Evolutionary conservation across 2,888 invertebrate species (phyloP), one percentile per base, ranked within the genome.

Genomic region (Hermaeophaga mercurialis): DNA sequence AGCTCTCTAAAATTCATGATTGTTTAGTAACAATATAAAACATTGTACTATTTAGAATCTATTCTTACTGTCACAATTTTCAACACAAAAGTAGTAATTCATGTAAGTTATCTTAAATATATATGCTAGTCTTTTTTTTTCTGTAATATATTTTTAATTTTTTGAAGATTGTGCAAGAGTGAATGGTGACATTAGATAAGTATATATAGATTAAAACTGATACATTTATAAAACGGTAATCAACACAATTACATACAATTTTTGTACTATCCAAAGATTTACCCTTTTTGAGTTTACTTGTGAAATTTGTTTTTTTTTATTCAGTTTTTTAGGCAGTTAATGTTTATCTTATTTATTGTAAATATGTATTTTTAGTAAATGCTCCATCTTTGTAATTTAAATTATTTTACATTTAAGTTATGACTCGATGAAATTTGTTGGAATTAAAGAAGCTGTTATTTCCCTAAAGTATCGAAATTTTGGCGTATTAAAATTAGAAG

Each of bases 261-360:
- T 77, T 78, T 76, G 73, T 77, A 76, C 75, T 74, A 76, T 74
- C 77, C 77, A 76, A 77, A 76, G 76, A 76, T 74, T 71, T 63
- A 63, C 45, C 60, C 56, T 49, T 50, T 53, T 59, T 56, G 55
- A 63, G 64, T 61, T 47, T 66, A 66, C 64, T 17, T 54, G 52
- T 62, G 61, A 62, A 48, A 45, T 62, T 62, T 57, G 39, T 55
- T 56, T 45, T 39, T 54, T 58, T 52, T 55, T 58, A 58, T 58
- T 57, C 50, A 59, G 58, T 62, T 56, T 46, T 56, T 3, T 56
- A 41, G 49, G 55, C 58, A 59, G 59, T 62, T 54, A 9, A 36
- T 33, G 17, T 44, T 38, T 46, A 24, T 55, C 24, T 12, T 44
- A 55, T 63, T 47, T 58, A 48, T 39, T 65, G 62, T 62, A 63